These are phyloP conservation scores for Nerophis lumbriciformis DNA, from an alignment of 2,113 vertebrate genomes.

Conservation along the genomic window DNA sequence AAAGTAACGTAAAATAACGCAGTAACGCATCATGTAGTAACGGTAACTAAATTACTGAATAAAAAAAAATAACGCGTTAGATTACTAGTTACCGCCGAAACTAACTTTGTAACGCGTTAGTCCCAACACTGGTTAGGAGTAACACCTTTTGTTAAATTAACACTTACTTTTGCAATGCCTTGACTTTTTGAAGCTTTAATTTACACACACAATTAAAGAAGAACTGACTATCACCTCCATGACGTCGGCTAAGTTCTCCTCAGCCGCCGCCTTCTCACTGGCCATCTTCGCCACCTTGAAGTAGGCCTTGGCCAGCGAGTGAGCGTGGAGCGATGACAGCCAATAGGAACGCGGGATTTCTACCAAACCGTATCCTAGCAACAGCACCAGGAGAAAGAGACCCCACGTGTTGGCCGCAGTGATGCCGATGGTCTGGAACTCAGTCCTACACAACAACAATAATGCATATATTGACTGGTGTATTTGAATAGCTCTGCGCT, in stretches of 20 bases:
- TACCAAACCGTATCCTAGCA: slow-evolving; percentile 90
- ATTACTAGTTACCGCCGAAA: too few species aligned
- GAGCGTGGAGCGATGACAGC: slow-evolving; percentile 80
- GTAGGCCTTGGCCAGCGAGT: slow-evolving; percentile 84
- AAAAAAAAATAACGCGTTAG: too few species aligned
- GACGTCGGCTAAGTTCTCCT: slow-evolving; percentile 86
- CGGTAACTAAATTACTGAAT: too few species aligned
- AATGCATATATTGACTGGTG: not conserved
- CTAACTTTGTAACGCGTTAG: too few species aligned
- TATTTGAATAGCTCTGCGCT: not conserved
- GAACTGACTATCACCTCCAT: slow-evolving; percentile 77
- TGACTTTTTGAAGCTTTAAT: too few species aligned
- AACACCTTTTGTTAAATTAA: too few species aligned
- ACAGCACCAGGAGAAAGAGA: slow-evolving; percentile 86
- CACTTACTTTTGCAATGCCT: too few species aligned
- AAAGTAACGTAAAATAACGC: too few species aligned
- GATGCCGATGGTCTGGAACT: slow-evolving; percentile 87
- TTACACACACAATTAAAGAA: too few species aligned
- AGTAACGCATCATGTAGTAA: too few species aligned
- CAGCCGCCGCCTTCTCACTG: slow-evolving; percentile 85
- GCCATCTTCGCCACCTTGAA: slow-evolving; percentile 89
- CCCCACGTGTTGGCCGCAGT: slow-evolving; percentile 95
- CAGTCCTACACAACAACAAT: slow-evolving; percentile 65
- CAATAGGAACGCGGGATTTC: slow-evolving; percentile 92
- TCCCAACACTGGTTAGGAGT: too few species aligned